Evolutionary conservation across 2,797 vertebrate species (phyloP).

Genomic region (Betta splendens): DNA sequence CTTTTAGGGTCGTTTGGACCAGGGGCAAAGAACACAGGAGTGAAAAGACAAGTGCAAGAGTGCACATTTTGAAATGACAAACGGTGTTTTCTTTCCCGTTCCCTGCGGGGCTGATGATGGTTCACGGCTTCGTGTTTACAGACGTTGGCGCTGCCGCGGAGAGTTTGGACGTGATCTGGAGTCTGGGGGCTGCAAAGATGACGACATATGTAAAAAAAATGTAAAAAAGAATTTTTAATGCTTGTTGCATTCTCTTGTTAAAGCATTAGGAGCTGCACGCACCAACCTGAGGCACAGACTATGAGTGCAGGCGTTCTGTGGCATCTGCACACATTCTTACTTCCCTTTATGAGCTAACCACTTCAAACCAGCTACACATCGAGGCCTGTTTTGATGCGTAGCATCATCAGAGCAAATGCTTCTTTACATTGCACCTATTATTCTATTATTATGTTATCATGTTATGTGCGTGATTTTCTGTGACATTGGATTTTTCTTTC

Average conservation of each 20-base stretch:
- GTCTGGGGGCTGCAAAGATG: conserved; percentile 12
- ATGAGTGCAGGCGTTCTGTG: no score
- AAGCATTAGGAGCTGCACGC: no score
- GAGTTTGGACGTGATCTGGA: conserved; percentile 14
- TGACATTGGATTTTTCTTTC: conserved; percentile 42
- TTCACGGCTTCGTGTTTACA: conserved; percentile 58
- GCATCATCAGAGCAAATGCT: conserved; percentile 8
- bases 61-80: conserved; percentile 80
- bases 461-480: conserved; percentile 31
- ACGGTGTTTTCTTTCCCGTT: conserved; percentile 75
- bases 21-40: conserved; percentile 70
- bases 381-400: no score
- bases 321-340: no score
- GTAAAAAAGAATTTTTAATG: no score
- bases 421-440: not conserved
- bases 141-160: conserved; percentile 35
- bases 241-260: no score
- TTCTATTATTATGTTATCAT: no score
- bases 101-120: conserved; percentile 61
- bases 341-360: no score
- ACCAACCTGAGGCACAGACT: no score
- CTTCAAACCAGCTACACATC: no score
- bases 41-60: conserved; percentile 78
- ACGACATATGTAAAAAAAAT: conserved; percentile 10
- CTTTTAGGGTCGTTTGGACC: conserved; percentile 79